These are phyloP conservation scores for Fratercula arctica DNA, from an alignment of 2,797 vertebrate genomes.

Conservation along the genomic window DNA sequence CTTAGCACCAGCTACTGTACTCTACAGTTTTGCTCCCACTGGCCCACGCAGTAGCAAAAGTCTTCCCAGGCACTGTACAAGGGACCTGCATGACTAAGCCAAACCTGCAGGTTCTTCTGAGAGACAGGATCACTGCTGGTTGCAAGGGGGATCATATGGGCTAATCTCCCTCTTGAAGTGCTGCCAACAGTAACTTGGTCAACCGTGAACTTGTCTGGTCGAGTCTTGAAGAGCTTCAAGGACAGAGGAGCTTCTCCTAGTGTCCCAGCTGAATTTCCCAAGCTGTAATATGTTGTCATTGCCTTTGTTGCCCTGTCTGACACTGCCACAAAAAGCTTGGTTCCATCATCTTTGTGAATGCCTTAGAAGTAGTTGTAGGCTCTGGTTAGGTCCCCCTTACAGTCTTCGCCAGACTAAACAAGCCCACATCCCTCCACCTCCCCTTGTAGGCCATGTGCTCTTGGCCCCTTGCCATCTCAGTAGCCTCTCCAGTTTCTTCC, in stretches of 20 bases:
- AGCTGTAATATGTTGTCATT: rapidly evolving
- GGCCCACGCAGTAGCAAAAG: background rate
- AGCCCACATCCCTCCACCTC: background rate
- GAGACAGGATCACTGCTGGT: background rate
- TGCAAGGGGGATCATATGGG: background rate
- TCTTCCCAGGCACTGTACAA: background rate
- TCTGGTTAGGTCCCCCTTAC: background rate
- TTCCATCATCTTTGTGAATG: background rate
- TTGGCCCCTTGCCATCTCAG: background rate
- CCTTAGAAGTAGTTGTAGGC: background rate
- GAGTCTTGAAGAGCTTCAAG: background rate
- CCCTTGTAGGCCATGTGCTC: background rate
- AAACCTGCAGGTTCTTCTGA: background rate
- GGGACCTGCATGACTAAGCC: background rate
- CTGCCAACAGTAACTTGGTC: background rate
- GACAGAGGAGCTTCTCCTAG: background rate
- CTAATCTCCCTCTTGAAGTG: background rate
- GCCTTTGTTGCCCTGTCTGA: background rate
- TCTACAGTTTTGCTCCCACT: background rate
- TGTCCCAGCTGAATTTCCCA: background rate
- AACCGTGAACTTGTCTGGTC: background rate
- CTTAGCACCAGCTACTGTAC: background rate
- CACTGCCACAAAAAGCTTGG: background rate
- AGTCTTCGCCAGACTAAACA: rapidly evolving
- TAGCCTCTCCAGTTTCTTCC: background rate